Base-by-base conservation (phyloP, 2,113 vertebrate species). In the Echinops telfairi region DNA sequence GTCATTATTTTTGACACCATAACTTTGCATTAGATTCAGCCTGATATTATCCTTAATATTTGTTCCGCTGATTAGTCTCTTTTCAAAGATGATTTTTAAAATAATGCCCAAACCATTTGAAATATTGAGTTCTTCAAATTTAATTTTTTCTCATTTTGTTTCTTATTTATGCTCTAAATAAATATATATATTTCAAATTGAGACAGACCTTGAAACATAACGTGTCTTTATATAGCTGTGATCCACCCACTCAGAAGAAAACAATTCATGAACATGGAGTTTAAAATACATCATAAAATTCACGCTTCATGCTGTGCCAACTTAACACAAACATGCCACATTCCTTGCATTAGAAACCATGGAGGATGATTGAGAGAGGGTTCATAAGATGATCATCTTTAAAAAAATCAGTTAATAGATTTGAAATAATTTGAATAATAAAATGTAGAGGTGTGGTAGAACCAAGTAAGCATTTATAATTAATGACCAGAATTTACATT, bases 151-250 rank as follows among this genome's bases (percentile, higher is more conserved):
- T 97, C 84, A 96, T 97, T 98, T 96, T 97, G 89, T 97, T 97
- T 83, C 92, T 96, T 98, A 92, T 98, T 98, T 98, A 96, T 97
- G 96, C 76, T 93, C 75, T 81, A 98, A 97, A 97, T 96, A 97
- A 92, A 96, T 95, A 94, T 60, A 96, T 95, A 53, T 95, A 95
- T 97, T 97, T 97, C 95, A 97, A 97, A 94, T 84, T 96, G 97
- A 98, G 97, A 97, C 97, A 98, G 97, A 98, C 94, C 97, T 97
- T 97, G 97, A 98, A 98, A 97, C 97, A 98, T 98, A 98, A 98
- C 96, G 83, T 97, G 75, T 96, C 97, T 98, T 98, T 98, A 98
- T 98, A 98, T 98, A 98, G 96, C 57, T 96, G 82, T 88, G 96
- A 94, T 97, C 97, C 97, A 96, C 97, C 97, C 97, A 98, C 97